phyloP scores from a whole-genome alignment of 1,140 invertebrate species.

The Parapsyche elsis region DNA sequence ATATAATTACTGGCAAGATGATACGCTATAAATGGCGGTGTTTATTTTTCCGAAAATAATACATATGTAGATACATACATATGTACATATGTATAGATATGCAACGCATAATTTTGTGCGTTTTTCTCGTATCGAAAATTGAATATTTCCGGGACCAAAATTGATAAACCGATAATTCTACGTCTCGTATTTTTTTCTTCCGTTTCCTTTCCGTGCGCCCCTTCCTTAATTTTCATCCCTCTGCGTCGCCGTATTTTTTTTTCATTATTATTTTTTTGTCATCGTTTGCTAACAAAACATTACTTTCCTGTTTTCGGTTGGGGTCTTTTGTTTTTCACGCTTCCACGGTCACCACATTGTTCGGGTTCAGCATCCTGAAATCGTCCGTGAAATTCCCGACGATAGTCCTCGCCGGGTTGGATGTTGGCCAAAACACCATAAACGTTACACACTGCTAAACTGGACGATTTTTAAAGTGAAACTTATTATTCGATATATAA shows the following conservation, averaged over 20 bases:
- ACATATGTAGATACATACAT: background rate
- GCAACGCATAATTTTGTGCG: background rate
- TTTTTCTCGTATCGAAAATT: background rate
- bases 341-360: conserved; percentile 34
- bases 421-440: conserved; percentile 28
- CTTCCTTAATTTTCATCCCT: background rate
- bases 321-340: conserved; percentile 42
- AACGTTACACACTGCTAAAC: background rate
- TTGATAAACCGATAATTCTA: conserved; percentile 1
- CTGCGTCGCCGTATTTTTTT: background rate
- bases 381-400: conserved; percentile 24
- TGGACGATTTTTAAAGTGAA: conserved; percentile 17
- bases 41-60: background rate
- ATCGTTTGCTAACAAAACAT: conserved; percentile 42
- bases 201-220: background rate
- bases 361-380: conserved; percentile 32
- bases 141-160: background rate
- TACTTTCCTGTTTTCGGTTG: conserved; percentile 40
- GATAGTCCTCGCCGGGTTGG: conserved; percentile 28
- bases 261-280: conserved; percentile 27
- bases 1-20: too few relatives aligned
- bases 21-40: background rate
- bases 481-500: conserved; percentile 15
- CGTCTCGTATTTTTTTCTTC: background rate
- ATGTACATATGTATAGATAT: background rate